Percentiles rank a stretch among this genome's conserved stretches.
These are phyloP conservation scores for Drosophila nasuta DNA, from an alignment of 1,140 invertebrate genomes.

Conservation along the genomic window DNA sequence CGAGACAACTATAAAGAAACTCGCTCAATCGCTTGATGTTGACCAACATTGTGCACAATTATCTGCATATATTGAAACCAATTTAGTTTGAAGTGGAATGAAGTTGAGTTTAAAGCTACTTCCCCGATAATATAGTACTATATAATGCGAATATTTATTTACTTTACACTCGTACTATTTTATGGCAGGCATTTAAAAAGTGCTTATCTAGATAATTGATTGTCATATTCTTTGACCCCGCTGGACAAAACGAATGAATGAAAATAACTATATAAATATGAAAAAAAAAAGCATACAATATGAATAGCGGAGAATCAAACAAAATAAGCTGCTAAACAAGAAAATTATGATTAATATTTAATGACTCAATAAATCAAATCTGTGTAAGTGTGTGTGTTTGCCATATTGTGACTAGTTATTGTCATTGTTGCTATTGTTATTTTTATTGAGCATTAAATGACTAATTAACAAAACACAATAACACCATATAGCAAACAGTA, in stretches of 20 bases:
- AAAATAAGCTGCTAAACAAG: slow-evolving; percentile 48
- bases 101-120: too few relatives aligned
- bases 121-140: too few relatives aligned
- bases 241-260: not conserved
- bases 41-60: too few relatives aligned
- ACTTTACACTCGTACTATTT: too few relatives aligned
- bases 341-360: slow-evolving; percentile 77
- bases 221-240: slow-evolving; percentile 1
- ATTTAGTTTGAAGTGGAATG: too few relatives aligned
- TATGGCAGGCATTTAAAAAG: not conserved
- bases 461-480: slow-evolving; percentile 75
- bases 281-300: not conserved
- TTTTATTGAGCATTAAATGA: slow-evolving; percentile 77
- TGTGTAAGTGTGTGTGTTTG: slow-evolving; percentile 54
- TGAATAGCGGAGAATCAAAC: not conserved
- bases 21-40: too few relatives aligned
- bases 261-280: slow-evolving; percentile 28
- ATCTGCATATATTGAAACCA: too few relatives aligned
- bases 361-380: slow-evolving; percentile 76
- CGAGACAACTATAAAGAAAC: too few relatives aligned
- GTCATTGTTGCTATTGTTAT: slow-evolving; percentile 35
- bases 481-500: slow-evolving; percentile 34
- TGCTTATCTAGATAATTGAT: not conserved
- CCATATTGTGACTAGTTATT: slow-evolving; percentile 39
- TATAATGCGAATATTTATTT: too few relatives aligned